A percentile compares a stretch with the other conserved stretches of the same genome.
phyloP scores from a whole-genome alignment of 1,140 invertebrate genomes.

The Doryteuthis pealeii region DNA sequence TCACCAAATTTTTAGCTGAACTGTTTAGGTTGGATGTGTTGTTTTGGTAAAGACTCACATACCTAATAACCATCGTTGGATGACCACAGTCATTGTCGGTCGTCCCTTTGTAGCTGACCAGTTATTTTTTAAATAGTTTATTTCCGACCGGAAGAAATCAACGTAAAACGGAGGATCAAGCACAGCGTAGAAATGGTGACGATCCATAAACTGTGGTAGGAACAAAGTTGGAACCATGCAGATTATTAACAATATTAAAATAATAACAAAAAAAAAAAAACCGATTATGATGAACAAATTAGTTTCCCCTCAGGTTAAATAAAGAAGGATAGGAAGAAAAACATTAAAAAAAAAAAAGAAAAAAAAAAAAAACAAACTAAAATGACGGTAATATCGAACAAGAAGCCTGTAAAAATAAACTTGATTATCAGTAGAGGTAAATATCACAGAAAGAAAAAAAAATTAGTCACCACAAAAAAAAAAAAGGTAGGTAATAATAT shows the following conservation, averaged over 20 bases:
- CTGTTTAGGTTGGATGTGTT: too few relatives aligned
- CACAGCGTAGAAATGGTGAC: conserved; percentile 53
- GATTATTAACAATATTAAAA: not conserved
- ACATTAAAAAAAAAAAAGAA: too few relatives aligned
- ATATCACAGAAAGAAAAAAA: too few relatives aligned
- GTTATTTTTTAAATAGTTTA: conserved; percentile 52
- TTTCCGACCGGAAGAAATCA: conserved; percentile 52
- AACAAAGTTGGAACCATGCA: conserved; percentile 15
- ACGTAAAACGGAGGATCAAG: conserved; percentile 55
- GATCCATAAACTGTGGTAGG: conserved; percentile 68
- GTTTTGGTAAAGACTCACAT: conserved; percentile 17
- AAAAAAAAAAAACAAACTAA: too few relatives aligned
- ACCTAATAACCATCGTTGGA: conserved; percentile 43
- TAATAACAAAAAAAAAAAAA: not conserved
- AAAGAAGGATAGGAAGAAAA: too few relatives aligned
- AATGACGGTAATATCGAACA: too few relatives aligned
- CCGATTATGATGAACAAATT: not conserved
- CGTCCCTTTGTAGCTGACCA: conserved; percentile 62
- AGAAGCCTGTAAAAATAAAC: too few relatives aligned
- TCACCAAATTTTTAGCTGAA: too few relatives aligned
- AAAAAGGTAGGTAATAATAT: too few relatives aligned
- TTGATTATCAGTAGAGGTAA: too few relatives aligned
- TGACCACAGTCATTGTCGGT: conserved; percentile 48
- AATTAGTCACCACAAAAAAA: too few relatives aligned
- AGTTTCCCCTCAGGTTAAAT: too few relatives aligned